phyloP scores from a whole-genome alignment of 2,113 vertebrate genomes.

The Chionomys nivalis region DNA sequence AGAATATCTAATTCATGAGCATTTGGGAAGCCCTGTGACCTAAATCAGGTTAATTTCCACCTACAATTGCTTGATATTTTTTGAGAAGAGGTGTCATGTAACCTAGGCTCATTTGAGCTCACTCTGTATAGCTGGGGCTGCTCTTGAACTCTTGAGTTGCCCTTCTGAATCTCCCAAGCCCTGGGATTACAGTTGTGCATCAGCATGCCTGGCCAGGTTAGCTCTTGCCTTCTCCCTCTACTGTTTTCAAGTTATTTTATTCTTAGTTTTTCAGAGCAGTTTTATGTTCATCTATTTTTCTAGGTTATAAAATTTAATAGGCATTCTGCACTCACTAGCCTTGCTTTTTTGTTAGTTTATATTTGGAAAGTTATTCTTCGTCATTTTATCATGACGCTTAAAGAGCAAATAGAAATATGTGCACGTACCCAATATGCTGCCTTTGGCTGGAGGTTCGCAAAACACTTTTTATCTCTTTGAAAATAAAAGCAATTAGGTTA shows the following conservation, averaged over 20 bases:
- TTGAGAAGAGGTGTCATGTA: neutral
- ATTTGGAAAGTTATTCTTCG: neutral
- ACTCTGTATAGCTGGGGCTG: neutral
- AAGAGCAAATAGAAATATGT: slow-evolving; percentile 8
- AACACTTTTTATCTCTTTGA: slow-evolving; percentile 28
- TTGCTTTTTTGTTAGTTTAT: slow-evolving; percentile 20
- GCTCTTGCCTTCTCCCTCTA: neutral
- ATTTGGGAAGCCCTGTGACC: neutral
- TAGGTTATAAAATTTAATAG: slow-evolving; percentile 32
- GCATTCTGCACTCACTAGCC: neutral
- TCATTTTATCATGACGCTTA: neutral
- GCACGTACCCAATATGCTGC: neutral
- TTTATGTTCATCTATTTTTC: slow-evolving; percentile 27
- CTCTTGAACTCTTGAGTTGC: neutral
- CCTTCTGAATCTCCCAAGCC: neutral
- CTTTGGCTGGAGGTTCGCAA: neutral
- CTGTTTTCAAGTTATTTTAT: neutral
- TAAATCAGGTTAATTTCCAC: neutral
- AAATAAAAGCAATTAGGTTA: slow-evolving; percentile 18
- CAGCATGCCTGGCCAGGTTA: neutral
- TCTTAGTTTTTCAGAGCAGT: neutral
- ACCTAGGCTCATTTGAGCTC: neutral
- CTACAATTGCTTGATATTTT: neutral
- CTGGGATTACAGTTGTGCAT: neutral
- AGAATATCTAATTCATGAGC: neutral